These are phyloP conservation scores for Nomada goodeniana DNA, from an alignment of 2,888 invertebrate species.

Conservation along the genomic window DNA sequence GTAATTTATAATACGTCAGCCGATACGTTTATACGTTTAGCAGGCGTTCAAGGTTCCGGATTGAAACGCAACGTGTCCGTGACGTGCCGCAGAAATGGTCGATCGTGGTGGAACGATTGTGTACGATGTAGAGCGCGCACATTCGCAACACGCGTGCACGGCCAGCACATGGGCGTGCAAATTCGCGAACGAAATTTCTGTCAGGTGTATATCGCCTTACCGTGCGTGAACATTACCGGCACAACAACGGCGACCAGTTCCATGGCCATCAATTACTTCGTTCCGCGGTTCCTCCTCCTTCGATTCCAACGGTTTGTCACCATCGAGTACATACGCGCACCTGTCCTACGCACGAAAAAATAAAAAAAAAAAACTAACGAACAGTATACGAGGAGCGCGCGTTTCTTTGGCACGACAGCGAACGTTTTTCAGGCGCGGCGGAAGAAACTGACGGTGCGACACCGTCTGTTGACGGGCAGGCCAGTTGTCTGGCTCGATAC, in stretches of 20 bases:
- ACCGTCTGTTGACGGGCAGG: slow-evolving; percentile 74
- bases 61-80: slow-evolving; percentile 49
- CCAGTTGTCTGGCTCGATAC: slow-evolving; percentile 83
- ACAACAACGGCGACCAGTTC: slow-evolving; percentile 13
- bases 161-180: slow-evolving; percentile 7
- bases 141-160: slow-evolving; percentile 12
- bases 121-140: slow-evolving; percentile 34
- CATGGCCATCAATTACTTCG: slow-evolving; percentile 31
- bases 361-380: slow-evolving; percentile 23
- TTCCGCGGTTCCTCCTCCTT: slow-evolving; percentile 8
- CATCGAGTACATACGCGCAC: background rate
- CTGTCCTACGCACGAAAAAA: background rate
- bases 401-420: slow-evolving; percentile 49
- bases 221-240: slow-evolving; percentile 43
- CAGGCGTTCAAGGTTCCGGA: slow-evolving; percentile 33
- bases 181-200: background rate
- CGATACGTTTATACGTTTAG: slow-evolving; percentile 26
- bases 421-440: slow-evolving; percentile 68
- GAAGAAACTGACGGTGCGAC: slow-evolving; percentile 71
- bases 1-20: background rate
- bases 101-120: slow-evolving; percentile 32
- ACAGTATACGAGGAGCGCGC: slow-evolving; percentile 32
- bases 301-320: background rate
- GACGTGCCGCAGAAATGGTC: slow-evolving; percentile 54
- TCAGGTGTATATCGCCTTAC: slow-evolving; percentile 37